Evolutionary conservation across 2,113 vertebrate species (phyloP), one percentile per base, ranked within the genome.

Genomic region (Syngnathus floridae): DNA sequence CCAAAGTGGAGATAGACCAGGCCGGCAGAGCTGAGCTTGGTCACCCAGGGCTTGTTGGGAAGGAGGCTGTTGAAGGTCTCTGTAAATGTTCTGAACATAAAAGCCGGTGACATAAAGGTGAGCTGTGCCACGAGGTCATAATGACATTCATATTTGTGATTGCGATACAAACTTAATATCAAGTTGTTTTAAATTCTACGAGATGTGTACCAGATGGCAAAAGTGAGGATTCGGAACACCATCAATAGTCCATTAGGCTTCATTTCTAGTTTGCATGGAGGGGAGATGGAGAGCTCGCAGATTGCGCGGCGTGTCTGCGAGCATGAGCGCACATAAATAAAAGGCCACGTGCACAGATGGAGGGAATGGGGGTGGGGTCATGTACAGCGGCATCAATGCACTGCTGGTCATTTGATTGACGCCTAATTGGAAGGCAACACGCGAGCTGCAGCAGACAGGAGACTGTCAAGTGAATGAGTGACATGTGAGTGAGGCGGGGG

Each of bases 21-120:
- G 22, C 96, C 96, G 0, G 96, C 96, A 0, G 96, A 98, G 91
- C 96, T 99, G 78, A 99, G 89, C 81, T 95, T 97, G 5, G 96
- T 99, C 73, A 86, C 89, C 95, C 96, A 98, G 0, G 90, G 92
- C 82, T 96, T 96, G 69, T 91, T 91, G 0, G 93, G 93, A 64
- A 80, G 87, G 60, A 99, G 85, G 80, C 91, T 95, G 59, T 75
- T 85, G 91, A 97, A 98, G 54, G 75, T 93, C 48, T 94, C 92
- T 0, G 69, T 4, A 72, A 99, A 99, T 12, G 91, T 92, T 82
- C 96, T 99, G 82, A 40, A 46, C 3, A 64, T 51, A 45, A 67
- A 58, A 35, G 72, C 22, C 26, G 41, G 61, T 36, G 49, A 0
- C 7, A 26, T 36, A 40, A 72, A 21, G 13, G 37, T 22, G 1